Evolutionary conservation across 2,888 invertebrate genomes (phyloP).

Genomic region (Furcula furcula): DNA sequence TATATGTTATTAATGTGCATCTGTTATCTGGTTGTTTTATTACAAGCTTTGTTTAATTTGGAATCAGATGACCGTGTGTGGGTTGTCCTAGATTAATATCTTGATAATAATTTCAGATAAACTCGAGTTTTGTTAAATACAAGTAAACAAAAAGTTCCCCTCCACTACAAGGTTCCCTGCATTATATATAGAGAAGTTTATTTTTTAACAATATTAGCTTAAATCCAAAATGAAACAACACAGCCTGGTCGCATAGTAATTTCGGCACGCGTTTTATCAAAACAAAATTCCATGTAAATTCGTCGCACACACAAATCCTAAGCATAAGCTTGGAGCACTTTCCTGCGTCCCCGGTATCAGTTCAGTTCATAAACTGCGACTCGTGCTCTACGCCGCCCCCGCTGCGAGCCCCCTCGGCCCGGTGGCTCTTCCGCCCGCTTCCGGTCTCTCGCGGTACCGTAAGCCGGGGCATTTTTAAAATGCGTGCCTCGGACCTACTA

Average conservation of each 20-base stretch:
- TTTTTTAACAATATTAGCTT: background rate
- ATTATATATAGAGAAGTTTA: background rate
- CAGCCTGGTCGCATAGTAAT: conserved; percentile 11
- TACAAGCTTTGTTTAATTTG: no score
- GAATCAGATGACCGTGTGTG: no score
- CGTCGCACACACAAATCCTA: conserved; percentile 69
- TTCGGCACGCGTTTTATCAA: conserved; percentile 34
- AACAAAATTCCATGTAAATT: conserved; percentile 65
- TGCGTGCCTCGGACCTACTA: conserved; percentile 66
- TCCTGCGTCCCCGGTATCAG: conserved; percentile 73
- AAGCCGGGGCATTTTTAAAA: conserved; percentile 75
- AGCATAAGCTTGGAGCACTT: conserved; percentile 72
- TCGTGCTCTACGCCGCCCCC: conserved; percentile 35
- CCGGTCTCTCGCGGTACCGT: conserved; percentile 59
- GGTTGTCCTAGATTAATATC: no score
- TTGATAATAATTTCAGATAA: no score
- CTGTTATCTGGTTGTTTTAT: no score
- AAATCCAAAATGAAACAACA: background rate
- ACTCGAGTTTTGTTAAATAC: no score
- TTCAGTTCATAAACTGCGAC: conserved; percentile 77
- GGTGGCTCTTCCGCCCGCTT: conserved; percentile 41
- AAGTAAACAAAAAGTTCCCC: no score
- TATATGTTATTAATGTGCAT: no score
- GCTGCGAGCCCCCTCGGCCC: conserved; percentile 29
- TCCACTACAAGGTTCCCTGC: no score